Evolutionary conservation across 2,888 invertebrate species (phyloP), one percentile per base, ranked within the genome.

Genomic region (Andrena flavipes): DNA sequence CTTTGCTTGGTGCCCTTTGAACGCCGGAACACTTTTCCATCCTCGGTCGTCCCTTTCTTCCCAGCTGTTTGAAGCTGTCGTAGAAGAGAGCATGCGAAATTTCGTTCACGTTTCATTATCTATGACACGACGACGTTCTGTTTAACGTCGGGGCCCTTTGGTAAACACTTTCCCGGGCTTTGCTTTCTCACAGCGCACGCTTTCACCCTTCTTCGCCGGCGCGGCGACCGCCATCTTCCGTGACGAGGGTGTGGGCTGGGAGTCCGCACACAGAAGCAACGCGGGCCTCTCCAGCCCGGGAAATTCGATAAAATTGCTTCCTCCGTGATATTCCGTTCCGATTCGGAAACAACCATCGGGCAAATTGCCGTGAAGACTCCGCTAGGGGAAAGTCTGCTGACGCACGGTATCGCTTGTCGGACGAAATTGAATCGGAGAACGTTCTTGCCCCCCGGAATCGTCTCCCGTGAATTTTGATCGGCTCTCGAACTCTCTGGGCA

Each of bases 131-230:
- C 82, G 85, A 84, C 82, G 87, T 88, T 90, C 86, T 87, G 90
- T 92, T 91, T 92, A 91, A 91, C 88, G 90, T 89, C 87, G 76
- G 29, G 49, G 54, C 73, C 78, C 89, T 86, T 87, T 78, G 85
- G 89, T 80, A 92, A 92, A 91, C 90, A 92, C 82, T 87, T 62
- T 83, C 80, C 84, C 84, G 65, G 51, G 80, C 80, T 88, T 91
- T 87, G 87, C 89, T 87, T 78, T 78, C 76, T 42, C 42, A 42
- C 42, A 16, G 42, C 42, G 16, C 42, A 0, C 42, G 42, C 42
- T 42, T 42, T 42, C 75, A 65, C 72, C 84, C 86, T 83, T 63
- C 75, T 82, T 63, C 75, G 83, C 81, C 78, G 70, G 71, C 4
- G 13, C 69, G 73, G 80, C 84, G 82, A 72, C 72, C 75, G 82